phyloP scores from a whole-genome alignment of 23 tunicate species.

The Styela plicata region DNA sequence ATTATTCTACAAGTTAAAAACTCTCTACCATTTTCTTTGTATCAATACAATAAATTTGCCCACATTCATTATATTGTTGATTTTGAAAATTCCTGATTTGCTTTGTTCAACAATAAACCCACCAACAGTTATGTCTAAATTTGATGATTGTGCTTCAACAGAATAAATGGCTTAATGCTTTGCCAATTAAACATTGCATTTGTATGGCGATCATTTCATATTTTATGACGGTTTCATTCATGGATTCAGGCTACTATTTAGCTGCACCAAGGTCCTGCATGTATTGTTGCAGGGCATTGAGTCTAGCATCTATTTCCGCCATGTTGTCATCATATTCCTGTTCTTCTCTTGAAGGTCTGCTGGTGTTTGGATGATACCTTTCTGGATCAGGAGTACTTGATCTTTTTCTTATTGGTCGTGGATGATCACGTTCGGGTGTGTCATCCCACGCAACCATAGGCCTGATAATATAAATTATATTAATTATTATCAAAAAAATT shows the following conservation, averaged over 20 bases:
- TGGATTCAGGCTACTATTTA: neutral
- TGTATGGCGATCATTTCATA: too few relatives aligned
- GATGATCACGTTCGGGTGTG: neutral
- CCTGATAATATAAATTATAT: neutral
- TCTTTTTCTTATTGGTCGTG: slow-evolving; percentile 13
- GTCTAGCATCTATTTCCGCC: slow-evolving; percentile 88
- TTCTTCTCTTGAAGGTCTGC: slow-evolving; percentile 1
- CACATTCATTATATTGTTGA: too few relatives aligned
- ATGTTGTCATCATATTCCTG: slow-evolving; percentile 58
- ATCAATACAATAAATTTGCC: too few relatives aligned
- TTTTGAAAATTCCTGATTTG: too few relatives aligned
- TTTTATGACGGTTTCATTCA: too few relatives aligned
- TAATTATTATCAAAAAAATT: neutral
- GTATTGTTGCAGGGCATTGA: slow-evolving; percentile 85
- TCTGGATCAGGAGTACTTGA: slow-evolving; percentile 60
- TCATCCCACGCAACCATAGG: slow-evolving; percentile 34
- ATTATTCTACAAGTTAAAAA: too few relatives aligned
- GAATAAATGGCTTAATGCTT: too few relatives aligned
- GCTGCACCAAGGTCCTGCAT: slow-evolving; percentile 68
- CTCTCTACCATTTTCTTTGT: too few relatives aligned
- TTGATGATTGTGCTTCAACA: too few relatives aligned
- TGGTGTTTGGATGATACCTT: neutral
- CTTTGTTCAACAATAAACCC: too few relatives aligned
- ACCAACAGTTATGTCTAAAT: too few relatives aligned
- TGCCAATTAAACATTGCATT: too few relatives aligned